Base-by-base conservation (phyloP, 2,888 invertebrate genomes). In the Drosophila helvetica region DNA sequence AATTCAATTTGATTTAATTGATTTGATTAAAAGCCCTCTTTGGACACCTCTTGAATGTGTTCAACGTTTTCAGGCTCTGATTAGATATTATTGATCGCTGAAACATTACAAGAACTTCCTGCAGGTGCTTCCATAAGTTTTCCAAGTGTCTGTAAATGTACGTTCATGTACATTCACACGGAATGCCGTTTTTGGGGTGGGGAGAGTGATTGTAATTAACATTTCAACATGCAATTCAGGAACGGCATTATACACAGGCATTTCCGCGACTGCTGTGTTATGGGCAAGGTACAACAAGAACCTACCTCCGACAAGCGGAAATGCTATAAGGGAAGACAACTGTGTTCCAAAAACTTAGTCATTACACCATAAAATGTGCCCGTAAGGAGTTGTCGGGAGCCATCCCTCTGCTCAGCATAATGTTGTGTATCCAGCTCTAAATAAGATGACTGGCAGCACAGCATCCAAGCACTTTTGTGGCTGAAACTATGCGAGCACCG, bases 401-500 rank as follows among this genome's bases (percentile, higher is more conserved):
- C 3, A 30, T 38, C 15, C 15, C 33, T 5, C 33, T 5, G 33
- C 33, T 5, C 33, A 15, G 33, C 33, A 38, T 4, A 15, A 15
- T 38, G 33, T 4, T 38, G 33, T 33, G 9, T 33, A 15, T 15
- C 33, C 45, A 19, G 19, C 30, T 33, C 55, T 30, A 8, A 27
- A 17, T 18, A 55, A 22, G n/a, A 45, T 38, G 27, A 45, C 19
- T 27, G 52, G 48, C 65, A 59, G 53, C 33, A 60, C 43, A 42
- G 55, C 27, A 60, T 60, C 68, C 46, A n/a, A 38, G 38, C 38
- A 15, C 38, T 38, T 38, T n/a, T 15, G 38, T n/a, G 38, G 63
- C 63, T 58, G 62, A 71, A 74, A 74, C 71, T 68, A 59, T 71
- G 70, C 42, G 47, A 58, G 61, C 45, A 63, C 4, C n/a, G 12